phyloP scores from a whole-genome alignment of 1,140 invertebrate species.

The Drosophila watanabei region DNA sequence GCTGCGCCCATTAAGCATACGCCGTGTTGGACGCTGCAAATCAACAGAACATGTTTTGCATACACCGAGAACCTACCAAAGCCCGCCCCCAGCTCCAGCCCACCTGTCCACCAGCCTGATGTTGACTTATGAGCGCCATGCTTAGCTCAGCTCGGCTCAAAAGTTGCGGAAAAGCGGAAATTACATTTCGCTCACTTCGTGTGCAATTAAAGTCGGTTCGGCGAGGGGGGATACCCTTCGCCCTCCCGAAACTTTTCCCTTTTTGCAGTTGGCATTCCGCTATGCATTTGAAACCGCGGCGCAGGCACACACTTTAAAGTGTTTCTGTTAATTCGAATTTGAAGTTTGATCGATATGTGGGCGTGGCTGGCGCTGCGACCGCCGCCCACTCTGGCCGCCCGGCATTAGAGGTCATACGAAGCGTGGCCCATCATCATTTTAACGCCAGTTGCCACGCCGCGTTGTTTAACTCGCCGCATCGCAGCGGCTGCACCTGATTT shows the following conservation, averaged over 20 bases:
- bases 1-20: slow-evolving; percentile 70
- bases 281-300: slow-evolving; percentile 48
- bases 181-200: slow-evolving; percentile 72
- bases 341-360: slow-evolving; percentile 85
- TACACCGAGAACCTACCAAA: slow-evolving; percentile 14
- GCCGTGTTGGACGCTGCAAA: slow-evolving; percentile 44
- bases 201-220: slow-evolving; percentile 67
- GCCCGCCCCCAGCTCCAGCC: neutral
- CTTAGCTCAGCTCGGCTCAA: slow-evolving; percentile 8
- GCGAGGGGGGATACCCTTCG: neutral
- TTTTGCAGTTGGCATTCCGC: slow-evolving; percentile 24
- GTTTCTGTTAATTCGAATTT: slow-evolving; percentile 73
- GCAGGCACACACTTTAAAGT: slow-evolving; percentile 73
- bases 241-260: slow-evolving; percentile 68
- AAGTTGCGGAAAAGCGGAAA: slow-evolving; percentile 66
- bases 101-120: slow-evolving; percentile 41
- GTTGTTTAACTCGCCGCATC: slow-evolving; percentile 67
- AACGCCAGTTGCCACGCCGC: slow-evolving; percentile 59
- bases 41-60: slow-evolving; percentile 50
- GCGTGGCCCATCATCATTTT: slow-evolving; percentile 66
- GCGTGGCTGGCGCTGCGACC: slow-evolving; percentile 36
- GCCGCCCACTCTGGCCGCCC: slow-evolving; percentile 49
- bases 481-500: slow-evolving; percentile 33
- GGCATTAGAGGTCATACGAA: slow-evolving; percentile 71
- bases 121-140: slow-evolving; percentile 57